Evolutionary conservation across 2,113 vertebrate species (phyloP), one percentile per base, ranked within the genome.

Genomic region (Callorhinus ursinus): DNA sequence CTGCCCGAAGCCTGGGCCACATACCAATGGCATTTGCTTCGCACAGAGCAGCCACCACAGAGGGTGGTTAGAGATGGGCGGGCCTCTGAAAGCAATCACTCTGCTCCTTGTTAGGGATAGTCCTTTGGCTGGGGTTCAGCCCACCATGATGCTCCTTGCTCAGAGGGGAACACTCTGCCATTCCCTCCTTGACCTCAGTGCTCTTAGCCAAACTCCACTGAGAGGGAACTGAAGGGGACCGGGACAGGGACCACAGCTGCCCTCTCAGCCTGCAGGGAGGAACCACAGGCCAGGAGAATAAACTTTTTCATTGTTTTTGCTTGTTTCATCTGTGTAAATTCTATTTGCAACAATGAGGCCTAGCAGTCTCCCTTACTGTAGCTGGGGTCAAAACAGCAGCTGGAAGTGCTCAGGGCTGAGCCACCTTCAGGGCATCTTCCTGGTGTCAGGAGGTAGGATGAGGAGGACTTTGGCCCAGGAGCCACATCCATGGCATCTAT

Each of bases 321-420:
- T 71, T 3, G 4, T 63, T 93, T 94, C 55, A 49, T 79, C 80
- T 92, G 51, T 95, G 61, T 57, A 46, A 22, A 79, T 88, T 77
- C 65, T 90, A 31, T 81, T 79, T 31, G 61, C 31, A 46, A 7
- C 14, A 53, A 24, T 9, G 69, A 63, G 26, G n/a, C 22, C 11
- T 3, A 5, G 21, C 36, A 5, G 31, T 61, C 42, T 90, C 53
- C 7, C 42, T 74, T 1, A 2, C 14, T 26, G 63, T 83, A 76
- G 61, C 85, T 59, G 42, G 79, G 19, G 83, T 26, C 33, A 33
- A 53, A 93, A 63, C 55, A 51, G 42, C 76, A 85, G 63, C 95
- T 97, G 96, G 87, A 81, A 77, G 33, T 90, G 46, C 46, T 96
- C 57, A 71, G 51, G 36, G 19, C n/a, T 39, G 80, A n/a, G 53